These are phyloP conservation scores for Asteroscopus sphinx DNA, from an alignment of 2,888 invertebrate genomes.

Conservation along the genomic window DNA sequence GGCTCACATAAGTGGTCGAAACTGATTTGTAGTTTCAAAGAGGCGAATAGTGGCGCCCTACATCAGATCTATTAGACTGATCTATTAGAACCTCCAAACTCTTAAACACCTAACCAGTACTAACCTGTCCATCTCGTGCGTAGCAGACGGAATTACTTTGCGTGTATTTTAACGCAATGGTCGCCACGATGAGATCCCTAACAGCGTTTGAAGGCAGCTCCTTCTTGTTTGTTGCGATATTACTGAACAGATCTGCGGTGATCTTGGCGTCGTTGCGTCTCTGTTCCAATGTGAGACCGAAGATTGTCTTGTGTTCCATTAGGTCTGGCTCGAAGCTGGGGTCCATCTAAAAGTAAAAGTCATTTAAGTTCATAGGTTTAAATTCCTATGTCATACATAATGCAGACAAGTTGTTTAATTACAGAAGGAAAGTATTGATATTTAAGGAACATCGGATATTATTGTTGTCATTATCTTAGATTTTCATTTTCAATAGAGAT, in stretches of 20 bases:
- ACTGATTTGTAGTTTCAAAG: too few species aligned
- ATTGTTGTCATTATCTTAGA: too few species aligned
- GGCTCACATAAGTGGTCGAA: too few species aligned
- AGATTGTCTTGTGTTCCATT: slow-evolving; percentile 92
- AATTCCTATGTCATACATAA: too few species aligned
- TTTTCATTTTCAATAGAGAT: too few species aligned
- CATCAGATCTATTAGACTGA: too few species aligned
- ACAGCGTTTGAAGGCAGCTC: slow-evolving; percentile 93
- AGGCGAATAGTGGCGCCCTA: too few species aligned
- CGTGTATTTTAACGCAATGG: slow-evolving; percentile 98
- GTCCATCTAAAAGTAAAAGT: slow-evolving; percentile 92
- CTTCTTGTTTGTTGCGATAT: slow-evolving; percentile 94
- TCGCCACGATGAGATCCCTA: slow-evolving; percentile 98
- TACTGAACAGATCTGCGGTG: slow-evolving; percentile 93
- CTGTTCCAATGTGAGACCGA: slow-evolving; percentile 91
- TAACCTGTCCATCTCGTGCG: slow-evolving; percentile 96
- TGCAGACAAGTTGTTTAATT: too few species aligned
- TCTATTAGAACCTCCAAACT: too few species aligned
- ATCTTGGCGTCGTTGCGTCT: slow-evolving; percentile 97
- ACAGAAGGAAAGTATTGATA: too few species aligned
- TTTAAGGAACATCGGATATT: too few species aligned
- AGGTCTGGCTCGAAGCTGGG: slow-evolving; percentile 94
- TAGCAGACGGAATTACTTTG: slow-evolving; percentile 99
- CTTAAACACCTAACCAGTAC: too few species aligned
- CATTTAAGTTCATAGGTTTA: not conserved